Evolutionary conservation across 1,140 invertebrate genomes (phyloP).

Genomic region (Papilio machaon): DNA sequence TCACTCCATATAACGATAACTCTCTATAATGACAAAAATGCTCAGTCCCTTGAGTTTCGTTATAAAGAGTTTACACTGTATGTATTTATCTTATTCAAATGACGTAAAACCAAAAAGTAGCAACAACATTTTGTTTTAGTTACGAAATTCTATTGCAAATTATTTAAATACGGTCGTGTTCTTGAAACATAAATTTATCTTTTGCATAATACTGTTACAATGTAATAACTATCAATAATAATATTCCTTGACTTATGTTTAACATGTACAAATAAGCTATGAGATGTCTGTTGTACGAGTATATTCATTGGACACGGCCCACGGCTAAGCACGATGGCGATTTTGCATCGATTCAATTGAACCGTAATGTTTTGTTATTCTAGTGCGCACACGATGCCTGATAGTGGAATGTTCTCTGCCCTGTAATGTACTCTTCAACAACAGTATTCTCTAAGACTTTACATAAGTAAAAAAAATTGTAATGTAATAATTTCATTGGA

Average conservation of each 20-base stretch:
- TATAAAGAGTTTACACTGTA: too few relatives aligned
- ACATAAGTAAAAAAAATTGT: not conserved
- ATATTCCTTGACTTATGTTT: not conserved
- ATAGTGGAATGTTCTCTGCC: conserved; percentile 37
- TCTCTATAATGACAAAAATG: too few relatives aligned
- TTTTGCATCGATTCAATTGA: conserved; percentile 46
- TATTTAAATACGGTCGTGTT: not conserved
- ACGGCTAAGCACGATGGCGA: conserved; percentile 39
- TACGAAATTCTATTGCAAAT: not conserved
- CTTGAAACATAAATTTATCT: too few relatives aligned
- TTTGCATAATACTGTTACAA: not conserved
- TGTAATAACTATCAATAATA: not conserved
- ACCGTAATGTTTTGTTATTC: conserved; percentile 59
- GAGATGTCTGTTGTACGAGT: not conserved
- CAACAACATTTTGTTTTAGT: not conserved
- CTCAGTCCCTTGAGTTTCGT: too few relatives aligned
- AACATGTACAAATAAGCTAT: not conserved
- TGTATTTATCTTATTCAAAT: not conserved
- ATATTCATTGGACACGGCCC: not conserved
- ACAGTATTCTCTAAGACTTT: not conserved
- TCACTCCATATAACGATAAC: too few relatives aligned
- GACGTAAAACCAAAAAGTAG: not conserved
- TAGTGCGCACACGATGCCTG: conserved; percentile 42
- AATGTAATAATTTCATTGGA: too few relatives aligned
- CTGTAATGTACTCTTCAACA: not conserved